Conservation (phyloP, 2,113 vertebrate species). For the Atractosteus spatula region DNA sequence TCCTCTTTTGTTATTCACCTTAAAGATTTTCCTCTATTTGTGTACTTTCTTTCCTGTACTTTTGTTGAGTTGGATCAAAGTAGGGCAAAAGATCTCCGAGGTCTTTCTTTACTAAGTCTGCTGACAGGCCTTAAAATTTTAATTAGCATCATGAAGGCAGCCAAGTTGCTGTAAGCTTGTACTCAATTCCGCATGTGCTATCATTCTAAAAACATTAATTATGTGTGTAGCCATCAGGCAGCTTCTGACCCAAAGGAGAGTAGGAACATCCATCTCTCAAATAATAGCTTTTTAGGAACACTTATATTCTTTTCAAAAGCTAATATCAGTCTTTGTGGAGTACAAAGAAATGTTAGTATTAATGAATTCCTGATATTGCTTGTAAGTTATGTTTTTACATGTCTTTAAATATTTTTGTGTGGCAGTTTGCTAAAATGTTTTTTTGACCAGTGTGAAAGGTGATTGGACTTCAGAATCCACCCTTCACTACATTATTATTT, state of each 20-base stretch:
- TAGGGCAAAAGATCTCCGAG: constrained; percentile 16
- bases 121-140: constrained; percentile 19
- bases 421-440: background rate
- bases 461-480: too few species aligned
- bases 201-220: constrained; percentile 14
- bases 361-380: background rate
- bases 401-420: background rate
- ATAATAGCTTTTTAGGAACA: constrained; percentile 1
- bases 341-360: background rate
- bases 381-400: background rate
- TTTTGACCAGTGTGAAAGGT: too few species aligned
- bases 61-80: constrained; percentile 20
- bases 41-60: background rate
- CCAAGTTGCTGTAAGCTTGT: constrained; percentile 13
- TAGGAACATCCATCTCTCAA: constrained; percentile 3
- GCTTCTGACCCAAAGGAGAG: constrained; percentile 3
- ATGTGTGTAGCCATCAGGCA: constrained; percentile 12
- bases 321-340: background rate
- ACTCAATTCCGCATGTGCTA: constrained; percentile 11
- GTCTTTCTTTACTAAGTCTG: constrained; percentile 11
- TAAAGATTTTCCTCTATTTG: background rate
- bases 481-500: too few species aligned
- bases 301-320: background rate
- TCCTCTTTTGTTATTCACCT: background rate
- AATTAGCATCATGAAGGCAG: constrained; percentile 17